These are phyloP conservation scores for Adineta ricciae DNA, from an alignment of 2,888 invertebrate genomes.

Conservation along the genomic window DNA sequence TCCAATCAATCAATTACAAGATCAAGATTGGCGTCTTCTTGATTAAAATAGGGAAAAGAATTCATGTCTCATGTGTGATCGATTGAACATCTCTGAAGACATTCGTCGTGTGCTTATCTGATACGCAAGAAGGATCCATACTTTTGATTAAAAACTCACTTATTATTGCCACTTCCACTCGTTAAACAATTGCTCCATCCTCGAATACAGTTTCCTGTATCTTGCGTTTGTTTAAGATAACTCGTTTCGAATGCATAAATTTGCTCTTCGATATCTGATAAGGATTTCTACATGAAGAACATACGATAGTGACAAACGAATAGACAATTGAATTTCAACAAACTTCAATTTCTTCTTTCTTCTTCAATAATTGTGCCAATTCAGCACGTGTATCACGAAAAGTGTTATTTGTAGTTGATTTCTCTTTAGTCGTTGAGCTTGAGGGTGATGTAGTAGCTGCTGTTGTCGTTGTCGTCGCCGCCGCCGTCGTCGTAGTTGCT, in stretches of 20 bases:
- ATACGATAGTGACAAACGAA: too few relatives aligned
- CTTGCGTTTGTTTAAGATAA: constrained; percentile 1
- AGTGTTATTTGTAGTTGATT: background rate
- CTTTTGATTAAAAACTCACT: background rate
- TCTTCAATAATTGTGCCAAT: background rate
- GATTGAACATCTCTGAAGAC: too few relatives aligned
- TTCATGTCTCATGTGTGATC: too few relatives aligned
- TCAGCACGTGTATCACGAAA: background rate
- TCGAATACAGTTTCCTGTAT: background rate
- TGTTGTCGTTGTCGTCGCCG: background rate
- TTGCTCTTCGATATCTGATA: background rate
- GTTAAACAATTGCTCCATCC: background rate
- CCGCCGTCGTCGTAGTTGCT: background rate
- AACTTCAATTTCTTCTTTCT: constrained; percentile 8
- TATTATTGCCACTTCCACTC: background rate
- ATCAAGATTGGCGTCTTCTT: too few relatives aligned
- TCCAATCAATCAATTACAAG: too few relatives aligned
- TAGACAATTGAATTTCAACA: background rate
- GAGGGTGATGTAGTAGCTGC: background rate
- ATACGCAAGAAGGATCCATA: background rate
- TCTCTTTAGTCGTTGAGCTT: background rate
- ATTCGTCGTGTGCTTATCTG: too few relatives aligned
- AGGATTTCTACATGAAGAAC: background rate
- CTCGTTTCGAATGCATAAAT: background rate
- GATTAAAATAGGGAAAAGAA: too few relatives aligned